Base-by-base conservation (phyloP, 2,113 vertebrate genomes). In the Gallinago media region DNA sequence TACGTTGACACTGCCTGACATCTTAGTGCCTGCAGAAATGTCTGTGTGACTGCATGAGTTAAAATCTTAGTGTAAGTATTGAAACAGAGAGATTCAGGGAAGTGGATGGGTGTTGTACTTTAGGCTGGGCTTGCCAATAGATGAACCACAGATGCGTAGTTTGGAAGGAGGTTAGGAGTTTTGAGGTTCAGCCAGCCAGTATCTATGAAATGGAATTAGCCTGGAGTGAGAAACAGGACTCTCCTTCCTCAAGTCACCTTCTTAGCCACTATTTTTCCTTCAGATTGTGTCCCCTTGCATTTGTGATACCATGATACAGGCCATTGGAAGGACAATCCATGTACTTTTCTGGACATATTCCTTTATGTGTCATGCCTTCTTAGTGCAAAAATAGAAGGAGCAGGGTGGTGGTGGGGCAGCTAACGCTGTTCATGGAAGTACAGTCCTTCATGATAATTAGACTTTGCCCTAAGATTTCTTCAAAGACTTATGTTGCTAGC, bases 351-450 rank as follows among this genome's bases (percentile, higher is more conserved):
- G 59, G 46, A 34, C 9, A 6, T 67, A 20, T 0, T 95, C 23
- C n/a, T 92, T 74, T 89, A 36, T 63, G 47, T 12, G 32, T 81
- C 4, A 8, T 81, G 47, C 21, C 6, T 84, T 75, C 19, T 50
- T 16, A 40, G 14, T 65, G n/a, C 40, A 66, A 62, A 88, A 92
- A 47, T 13, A 77, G 68, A 31, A 76, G 38, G 32, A 70, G 27
- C 18, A 66, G 29, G 8, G 15, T 3, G 3, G 17, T 0, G 0
- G 4, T 1, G 4, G 21, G 9, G 15, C 15, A 42, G 7, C 12
- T 88, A 20, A 89, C 85, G 82, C 34, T 72, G 20, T 67, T 88
- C 27, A 46, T 85, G 54, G 23, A 75, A 85, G n/a, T 67, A 66
- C 81, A 84, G 52, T 66, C 38, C 75, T 65, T 56, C 18, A 20